Percentiles rank a stretch among this genome's conserved stretches.
Evolutionary conservation across 2,797 vertebrate species (phyloP).

Genomic region (Galaxias olidus): DNA sequence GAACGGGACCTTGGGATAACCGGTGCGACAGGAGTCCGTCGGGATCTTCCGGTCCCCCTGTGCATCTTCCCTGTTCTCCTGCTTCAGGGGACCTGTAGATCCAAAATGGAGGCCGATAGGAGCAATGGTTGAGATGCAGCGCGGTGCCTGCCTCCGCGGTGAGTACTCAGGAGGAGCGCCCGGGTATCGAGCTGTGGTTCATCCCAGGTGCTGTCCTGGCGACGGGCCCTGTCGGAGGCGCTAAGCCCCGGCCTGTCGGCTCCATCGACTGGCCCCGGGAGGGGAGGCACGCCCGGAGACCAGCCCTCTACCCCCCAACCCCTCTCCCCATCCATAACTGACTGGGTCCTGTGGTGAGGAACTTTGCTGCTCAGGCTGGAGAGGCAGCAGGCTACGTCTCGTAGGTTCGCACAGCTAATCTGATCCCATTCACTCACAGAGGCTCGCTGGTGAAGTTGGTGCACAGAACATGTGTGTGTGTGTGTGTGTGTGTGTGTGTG

Average conservation of each 20-base stretch:
- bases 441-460: constrained; percentile 47
- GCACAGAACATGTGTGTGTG: constrained; percentile 14
- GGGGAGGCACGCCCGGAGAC: constrained; percentile 66
- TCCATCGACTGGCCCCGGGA: constrained; percentile 66
- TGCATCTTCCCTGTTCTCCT: too few species aligned
- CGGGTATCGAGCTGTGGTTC: constrained; percentile 65
- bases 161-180: constrained; percentile 68
- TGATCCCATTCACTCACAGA: constrained; percentile 44
- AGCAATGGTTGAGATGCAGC: constrained; percentile 55
- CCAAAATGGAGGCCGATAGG: constrained; percentile 20
- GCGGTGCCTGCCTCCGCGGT: constrained; percentile 40
- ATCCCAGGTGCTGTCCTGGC: constrained; percentile 59
- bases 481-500: constrained; percentile 10
- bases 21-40: too few species aligned
- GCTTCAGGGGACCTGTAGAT: background rate
- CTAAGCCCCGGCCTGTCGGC: constrained; percentile 66
- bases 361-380: constrained; percentile 20
- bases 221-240: constrained; percentile 62
- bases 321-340: constrained; percentile 15
- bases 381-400: constrained; percentile 30
- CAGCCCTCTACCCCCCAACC: constrained; percentile 65
- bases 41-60: too few species aligned
- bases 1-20: too few species aligned
- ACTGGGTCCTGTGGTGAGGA: constrained; percentile 37
- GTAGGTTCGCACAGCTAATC: constrained; percentile 56